Evolutionary conservation across 2,888 invertebrate species (phyloP).

Genomic region (Micoletzkya japonica): DNA sequence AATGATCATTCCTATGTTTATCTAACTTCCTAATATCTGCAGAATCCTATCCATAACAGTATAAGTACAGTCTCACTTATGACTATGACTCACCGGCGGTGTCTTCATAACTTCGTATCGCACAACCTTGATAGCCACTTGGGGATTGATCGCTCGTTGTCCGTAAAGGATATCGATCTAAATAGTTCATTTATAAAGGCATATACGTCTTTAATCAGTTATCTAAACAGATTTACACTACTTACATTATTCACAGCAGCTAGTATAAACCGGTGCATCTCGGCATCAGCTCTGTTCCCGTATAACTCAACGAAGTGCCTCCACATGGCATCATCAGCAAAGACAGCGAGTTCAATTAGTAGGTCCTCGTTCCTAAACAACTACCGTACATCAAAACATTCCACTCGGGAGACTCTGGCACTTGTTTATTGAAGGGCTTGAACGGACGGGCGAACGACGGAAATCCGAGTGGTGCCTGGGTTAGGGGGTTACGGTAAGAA

Average conservation of each 20-base stretch:
- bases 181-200: too few species aligned
- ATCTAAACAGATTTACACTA: neutral
- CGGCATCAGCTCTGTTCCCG: slow-evolving; percentile 42
- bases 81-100: slow-evolving; percentile 43
- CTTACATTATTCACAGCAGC: slow-evolving; percentile 58
- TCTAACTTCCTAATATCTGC: neutral
- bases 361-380: slow-evolving; percentile 34
- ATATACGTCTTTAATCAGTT: too few species aligned
- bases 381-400: neutral
- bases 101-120: slow-evolving; percentile 55
- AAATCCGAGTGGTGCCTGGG: slow-evolving; percentile 13
- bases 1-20: neutral
- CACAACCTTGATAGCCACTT: slow-evolving; percentile 49
- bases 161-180: slow-evolving; percentile 57
- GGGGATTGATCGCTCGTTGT: slow-evolving; percentile 51
- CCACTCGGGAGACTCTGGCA: neutral
- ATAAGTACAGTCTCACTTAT: neutral
- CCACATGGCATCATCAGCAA: slow-evolving; percentile 60
- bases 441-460: slow-evolving; percentile 12
- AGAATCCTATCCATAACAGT: too few species aligned
- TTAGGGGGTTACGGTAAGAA: slow-evolving; percentile 22
- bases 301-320: slow-evolving; percentile 41
- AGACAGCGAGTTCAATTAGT: slow-evolving; percentile 55
- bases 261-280: slow-evolving; percentile 58
- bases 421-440: neutral